Base-by-base conservation (phyloP, 2,888 invertebrate species). In the Drosophila falleni region DNA sequence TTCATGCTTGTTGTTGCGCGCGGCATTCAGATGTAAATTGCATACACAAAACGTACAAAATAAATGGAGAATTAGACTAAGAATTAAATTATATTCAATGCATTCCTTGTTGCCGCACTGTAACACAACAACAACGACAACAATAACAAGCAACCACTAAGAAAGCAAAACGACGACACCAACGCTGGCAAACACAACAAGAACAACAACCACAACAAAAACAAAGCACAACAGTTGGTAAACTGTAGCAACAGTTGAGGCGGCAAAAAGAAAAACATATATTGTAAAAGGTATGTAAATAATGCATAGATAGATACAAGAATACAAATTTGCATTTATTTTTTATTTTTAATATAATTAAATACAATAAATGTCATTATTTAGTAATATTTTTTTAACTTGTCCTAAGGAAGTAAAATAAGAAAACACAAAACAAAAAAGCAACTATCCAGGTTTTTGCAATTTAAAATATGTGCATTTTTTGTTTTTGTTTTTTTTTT, bases 231-330 rank as follows among this genome's bases (percentile, higher is more conserved):
- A 71, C 54, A 55, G 42, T 60, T 54, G 42, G 29, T 46, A 50
- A 62, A 55, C 55, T 68, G 65, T 71, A 59, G 71, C 76, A 75
- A 78, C 80, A 79, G 82, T 87, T 87, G 86, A 70, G 66, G 80
- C 82, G 80, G 73, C 74, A 71, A 68, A 67, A 71, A 51, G 51
- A 55, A 66, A 59, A 58, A 63, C 23, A 76, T 44, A 62, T 37
- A 80, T 50, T 55, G 51, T 72, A 59, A 67, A 80, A 78, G 78
- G 81, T 80, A 73, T 60, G 76, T 60, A 55, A 54, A 39, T 33
- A 29, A 29, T 50, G 16, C 29, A 54, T 5, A 6, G n/a, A n/a
- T n/a, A n/a, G n/a, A n/a, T n/a, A n/a, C n/a, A 33, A 13, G 11
- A 10, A 9, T 0, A 31, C 8, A 31, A 31, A 3, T 31, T 11